Conservation (phyloP, 2,888 invertebrate genomes). For the Tenodera sinensis region DNA sequence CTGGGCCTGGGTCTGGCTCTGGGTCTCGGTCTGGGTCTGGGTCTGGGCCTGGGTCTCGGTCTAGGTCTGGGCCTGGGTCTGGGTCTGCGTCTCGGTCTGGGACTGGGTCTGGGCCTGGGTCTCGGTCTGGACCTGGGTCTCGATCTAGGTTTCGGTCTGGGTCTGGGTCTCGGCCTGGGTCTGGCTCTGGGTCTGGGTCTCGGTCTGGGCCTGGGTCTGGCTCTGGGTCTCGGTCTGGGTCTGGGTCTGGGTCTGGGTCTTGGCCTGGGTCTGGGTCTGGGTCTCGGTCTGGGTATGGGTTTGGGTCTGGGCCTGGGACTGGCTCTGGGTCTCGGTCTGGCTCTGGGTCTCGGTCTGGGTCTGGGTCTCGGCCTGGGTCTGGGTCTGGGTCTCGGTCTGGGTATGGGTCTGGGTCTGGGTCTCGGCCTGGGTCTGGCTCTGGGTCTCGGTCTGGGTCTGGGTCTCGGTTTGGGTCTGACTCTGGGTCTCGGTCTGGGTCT, state of each 20-base stretch:
- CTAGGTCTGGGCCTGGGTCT: background rate
- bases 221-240: conserved; percentile 16
- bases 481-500: no score
- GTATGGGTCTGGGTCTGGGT: background rate
- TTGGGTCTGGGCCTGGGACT: conserved; percentile 36
- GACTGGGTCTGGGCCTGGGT: no score
- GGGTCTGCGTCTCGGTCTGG: background rate
- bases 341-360: background rate
- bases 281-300: conserved; percentile 23
- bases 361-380: no score
- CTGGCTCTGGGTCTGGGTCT: conserved; percentile 34
- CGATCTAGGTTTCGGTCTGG: background rate
- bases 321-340: conserved; percentile 33
- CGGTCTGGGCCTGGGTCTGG: conserved; percentile 32
- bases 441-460: background rate
- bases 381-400: background rate
- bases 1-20: background rate
- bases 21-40: background rate
- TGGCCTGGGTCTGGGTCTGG: conserved; percentile 29
- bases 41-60: background rate
- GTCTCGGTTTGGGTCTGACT: no score
- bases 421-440: background rate
- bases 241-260: conserved; percentile 32
- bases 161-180: conserved; percentile 30
- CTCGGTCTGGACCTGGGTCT: background rate